phyloP scores from a whole-genome alignment of 2,113 vertebrate species.

The Peucedramus taeniatus region DNA sequence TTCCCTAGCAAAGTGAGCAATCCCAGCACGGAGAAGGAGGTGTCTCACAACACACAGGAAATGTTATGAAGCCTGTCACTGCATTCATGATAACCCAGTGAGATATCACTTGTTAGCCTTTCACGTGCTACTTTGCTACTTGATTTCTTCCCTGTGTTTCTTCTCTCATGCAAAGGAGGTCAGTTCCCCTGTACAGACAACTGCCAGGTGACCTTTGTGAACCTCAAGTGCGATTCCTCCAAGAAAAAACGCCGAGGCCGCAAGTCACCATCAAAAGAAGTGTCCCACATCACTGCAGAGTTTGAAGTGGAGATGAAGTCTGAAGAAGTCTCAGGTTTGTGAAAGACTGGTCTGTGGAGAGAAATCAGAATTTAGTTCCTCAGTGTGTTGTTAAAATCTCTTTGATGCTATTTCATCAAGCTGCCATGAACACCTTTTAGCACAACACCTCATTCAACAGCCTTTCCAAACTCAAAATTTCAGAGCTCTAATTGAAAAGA shows the following conservation, averaged over 20 bases:
- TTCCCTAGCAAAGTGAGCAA: not conserved
- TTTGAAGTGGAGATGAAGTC: conserved; percentile 91
- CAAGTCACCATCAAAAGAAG: conserved; percentile 91
- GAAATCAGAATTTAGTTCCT: not conserved
- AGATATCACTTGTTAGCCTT: not conserved
- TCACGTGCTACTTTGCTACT: not conserved
- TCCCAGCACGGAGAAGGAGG: not conserved
- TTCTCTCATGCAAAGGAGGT: conserved; percentile 54
- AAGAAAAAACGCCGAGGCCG: conserved; percentile 90
- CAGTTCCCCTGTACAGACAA: conserved; percentile 84
- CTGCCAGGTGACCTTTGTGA: conserved; percentile 90
- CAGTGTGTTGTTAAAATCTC: not conserved
- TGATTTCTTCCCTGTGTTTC: not conserved
- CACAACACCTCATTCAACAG: not conserved
- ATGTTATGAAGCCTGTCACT: not conserved
- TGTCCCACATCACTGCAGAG: conserved; percentile 91
- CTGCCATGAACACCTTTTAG: not conserved
- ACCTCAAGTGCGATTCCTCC: conserved; percentile 93
- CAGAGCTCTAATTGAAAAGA: not conserved
- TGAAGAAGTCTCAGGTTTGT: conserved; percentile 88
- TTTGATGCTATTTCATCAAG: not conserved
- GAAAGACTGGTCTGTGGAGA: not conserved
- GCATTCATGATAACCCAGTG: not conserved
- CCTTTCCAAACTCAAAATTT: not conserved
- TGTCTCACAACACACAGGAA: not conserved